Percentiles rank a stretch among this genome's conserved stretches.
These are phyloP conservation scores for Dolichomitus sp. DNA, from an alignment of 2,888 invertebrate genomes.

Conservation along the genomic window DNA sequence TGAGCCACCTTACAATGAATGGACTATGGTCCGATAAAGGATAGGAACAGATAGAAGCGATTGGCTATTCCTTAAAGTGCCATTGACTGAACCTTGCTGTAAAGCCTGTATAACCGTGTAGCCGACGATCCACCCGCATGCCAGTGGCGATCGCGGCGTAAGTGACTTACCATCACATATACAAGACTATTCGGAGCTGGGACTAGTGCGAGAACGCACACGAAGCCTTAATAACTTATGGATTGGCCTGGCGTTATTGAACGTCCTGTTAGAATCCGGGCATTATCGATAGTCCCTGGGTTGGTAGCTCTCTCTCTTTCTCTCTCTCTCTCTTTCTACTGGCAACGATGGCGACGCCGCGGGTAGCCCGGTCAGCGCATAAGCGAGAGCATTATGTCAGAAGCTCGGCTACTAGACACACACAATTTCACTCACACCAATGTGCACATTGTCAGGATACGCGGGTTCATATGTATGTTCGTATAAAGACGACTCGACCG, in stretches of 20 bases:
- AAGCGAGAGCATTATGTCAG: slow-evolving; percentile 80
- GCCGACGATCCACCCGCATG: slow-evolving; percentile 47
- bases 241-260: slow-evolving; percentile 82
- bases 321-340: neutral
- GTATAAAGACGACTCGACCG: slow-evolving; percentile 40
- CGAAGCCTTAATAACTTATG: slow-evolving; percentile 83
- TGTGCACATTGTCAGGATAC: slow-evolving; percentile 26
- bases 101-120: neutral
- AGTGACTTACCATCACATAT: slow-evolving; percentile 38
- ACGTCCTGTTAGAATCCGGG: slow-evolving; percentile 81
- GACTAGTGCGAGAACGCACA: slow-evolving; percentile 73
- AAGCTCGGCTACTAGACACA: slow-evolving; percentile 64
- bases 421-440: slow-evolving; percentile 17
- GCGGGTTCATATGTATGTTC: neutral
- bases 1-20: slow-evolving; percentile 13
- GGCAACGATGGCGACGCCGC: slow-evolving; percentile 51
- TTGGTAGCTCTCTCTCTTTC: neutral
- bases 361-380: slow-evolving; percentile 62
- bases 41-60: neutral
- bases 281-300: slow-evolving; percentile 79
- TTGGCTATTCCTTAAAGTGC: slow-evolving; percentile 19
- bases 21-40: neutral
- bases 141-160: slow-evolving; percentile 27
- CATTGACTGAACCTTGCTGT: neutral
- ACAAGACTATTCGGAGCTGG: neutral